Conservation (phyloP, 2,113 vertebrate species). For the Zootoca vivipara region DNA sequence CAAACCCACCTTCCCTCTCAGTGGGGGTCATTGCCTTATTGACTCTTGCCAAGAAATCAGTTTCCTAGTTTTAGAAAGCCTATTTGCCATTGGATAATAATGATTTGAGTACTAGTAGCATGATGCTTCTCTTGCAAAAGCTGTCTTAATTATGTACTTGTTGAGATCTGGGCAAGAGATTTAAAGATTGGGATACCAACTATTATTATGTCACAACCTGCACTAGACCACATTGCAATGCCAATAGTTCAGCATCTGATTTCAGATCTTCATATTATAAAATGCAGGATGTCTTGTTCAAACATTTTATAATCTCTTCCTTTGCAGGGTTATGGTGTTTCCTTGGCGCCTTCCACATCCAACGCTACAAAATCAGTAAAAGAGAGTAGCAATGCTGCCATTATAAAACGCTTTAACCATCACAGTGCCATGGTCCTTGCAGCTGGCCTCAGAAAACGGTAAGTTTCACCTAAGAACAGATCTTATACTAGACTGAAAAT, state of each 20-base stretch:
- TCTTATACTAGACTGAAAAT: not conserved
- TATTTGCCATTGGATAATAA: not conserved
- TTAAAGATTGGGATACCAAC: not conserved
- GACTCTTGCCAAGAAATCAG: not conserved
- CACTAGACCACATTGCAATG: not conserved
- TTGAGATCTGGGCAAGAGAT: not conserved
- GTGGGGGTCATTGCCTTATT: not conserved
- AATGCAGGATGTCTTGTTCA: not conserved
- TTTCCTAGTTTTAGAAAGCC: not conserved
- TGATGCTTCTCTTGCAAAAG: not conserved
- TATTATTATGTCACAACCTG: not conserved
- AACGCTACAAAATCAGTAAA: slow-evolving; percentile 84
- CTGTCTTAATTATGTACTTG: not conserved
- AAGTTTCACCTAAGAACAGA: slow-evolving; percentile 54
- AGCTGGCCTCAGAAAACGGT: slow-evolving; percentile 93
- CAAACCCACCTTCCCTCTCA: not conserved
- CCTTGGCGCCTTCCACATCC: slow-evolving; percentile 84
- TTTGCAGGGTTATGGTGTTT: slow-evolving; percentile 88
- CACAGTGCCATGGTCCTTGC: slow-evolving; percentile 99
- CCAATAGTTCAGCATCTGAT: not conserved
- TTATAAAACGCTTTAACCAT: slow-evolving; percentile 98
- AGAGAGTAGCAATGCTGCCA: slow-evolving; percentile 95
- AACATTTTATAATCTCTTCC: slow-evolving; percentile 34
- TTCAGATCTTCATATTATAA: not conserved
- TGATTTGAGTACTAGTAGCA: not conserved